Conservation (phyloP, 2,797 vertebrate genomes). For the Sciurus carolinensis region DNA sequence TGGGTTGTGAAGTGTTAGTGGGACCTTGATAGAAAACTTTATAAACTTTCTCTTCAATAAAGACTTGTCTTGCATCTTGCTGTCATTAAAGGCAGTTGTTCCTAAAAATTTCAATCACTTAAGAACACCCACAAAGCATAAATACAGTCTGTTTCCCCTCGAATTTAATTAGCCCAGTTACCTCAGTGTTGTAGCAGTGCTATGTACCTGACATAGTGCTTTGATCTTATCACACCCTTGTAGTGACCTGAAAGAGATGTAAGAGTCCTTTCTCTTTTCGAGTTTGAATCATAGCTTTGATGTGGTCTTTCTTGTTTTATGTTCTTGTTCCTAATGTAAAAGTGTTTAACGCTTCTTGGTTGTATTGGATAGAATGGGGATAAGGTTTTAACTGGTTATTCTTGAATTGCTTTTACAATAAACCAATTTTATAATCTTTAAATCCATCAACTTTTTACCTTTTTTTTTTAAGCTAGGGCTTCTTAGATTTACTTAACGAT, state of each 20-base stretch:
- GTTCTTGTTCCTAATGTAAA: conserved; percentile 82
- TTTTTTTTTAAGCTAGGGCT: conserved; percentile 86
- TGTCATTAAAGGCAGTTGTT: conserved; percentile 74
- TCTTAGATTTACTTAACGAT: conserved; percentile 83
- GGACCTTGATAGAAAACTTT: conserved; percentile 83
- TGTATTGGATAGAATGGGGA: conserved; percentile 87
- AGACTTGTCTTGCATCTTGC: conserved; percentile 70
- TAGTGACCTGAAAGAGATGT: conserved; percentile 71
- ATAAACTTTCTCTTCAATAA: conserved; percentile 79
- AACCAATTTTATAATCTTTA: conserved; percentile 88
- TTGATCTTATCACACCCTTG: conserved; percentile 52
- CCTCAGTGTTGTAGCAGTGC: conserved; percentile 69
- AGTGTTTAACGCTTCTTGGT: conserved; percentile 87
- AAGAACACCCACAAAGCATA: conserved; percentile 84
- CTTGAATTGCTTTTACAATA: conserved; percentile 91
- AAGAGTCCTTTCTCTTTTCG: conserved; percentile 82
- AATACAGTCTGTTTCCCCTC: conserved; percentile 76
- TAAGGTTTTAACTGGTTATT: conserved; percentile 90
- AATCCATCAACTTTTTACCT: conserved; percentile 87
- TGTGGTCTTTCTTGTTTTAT: conserved; percentile 83
- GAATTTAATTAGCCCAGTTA: conserved; percentile 67
- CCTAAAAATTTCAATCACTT: conserved; percentile 77
- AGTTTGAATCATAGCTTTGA: conserved; percentile 84
- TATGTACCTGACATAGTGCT: conserved; percentile 13
- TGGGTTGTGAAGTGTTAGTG: conserved; percentile 63